Evolutionary conservation across 2,113 vertebrate genomes (phyloP), one percentile per base, ranked within the genome.

Genomic region (Labeo rohita): DNA sequence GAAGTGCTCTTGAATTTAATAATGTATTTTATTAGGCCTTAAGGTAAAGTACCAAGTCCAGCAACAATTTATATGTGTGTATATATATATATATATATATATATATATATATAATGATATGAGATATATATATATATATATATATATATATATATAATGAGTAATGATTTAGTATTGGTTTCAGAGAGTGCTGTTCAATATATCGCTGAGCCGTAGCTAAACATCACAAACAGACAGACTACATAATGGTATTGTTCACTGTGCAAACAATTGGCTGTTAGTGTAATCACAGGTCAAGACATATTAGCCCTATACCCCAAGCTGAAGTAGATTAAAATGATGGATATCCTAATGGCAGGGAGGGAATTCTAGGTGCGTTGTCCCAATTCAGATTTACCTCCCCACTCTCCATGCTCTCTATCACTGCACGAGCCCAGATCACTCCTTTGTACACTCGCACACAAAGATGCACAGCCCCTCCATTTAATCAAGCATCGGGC

Each of bases 181-280:
- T 79, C 13, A 28, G 28, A 79, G 1, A 7, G 6, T 54, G 28
- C 74, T 36, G 4, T 75, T 1, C 3, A 63, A 66, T 54, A 15
- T 54, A 16, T 54, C 43, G 13, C n/a, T 49, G 10, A 28, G 28
- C 28, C 28, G 2, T 68, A 63, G 93, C 90, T 92, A 93, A 94
- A 93, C 91, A 91, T 91, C 87, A 86, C 93, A 94, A 94, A 93
- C 93, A 94, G 92, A 93, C 93, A 88, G 85, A 87, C 90, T 50
- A 93, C 92, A 93, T 94, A 94, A 95, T 94, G 92, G 93, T 92
- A 94, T 93, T 94, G 93, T 95, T 93, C 92, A 89, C 89, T 93
- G 92, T 92, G 92, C 91, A 95, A 94, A 94, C 94, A 95, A 92
- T 95, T 93, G 92, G 93, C 91, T 94, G 93, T 94, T 94, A 94